Conservation (phyloP, 2,113 vertebrate species). For the Phyllostomus hastatus region DNA sequence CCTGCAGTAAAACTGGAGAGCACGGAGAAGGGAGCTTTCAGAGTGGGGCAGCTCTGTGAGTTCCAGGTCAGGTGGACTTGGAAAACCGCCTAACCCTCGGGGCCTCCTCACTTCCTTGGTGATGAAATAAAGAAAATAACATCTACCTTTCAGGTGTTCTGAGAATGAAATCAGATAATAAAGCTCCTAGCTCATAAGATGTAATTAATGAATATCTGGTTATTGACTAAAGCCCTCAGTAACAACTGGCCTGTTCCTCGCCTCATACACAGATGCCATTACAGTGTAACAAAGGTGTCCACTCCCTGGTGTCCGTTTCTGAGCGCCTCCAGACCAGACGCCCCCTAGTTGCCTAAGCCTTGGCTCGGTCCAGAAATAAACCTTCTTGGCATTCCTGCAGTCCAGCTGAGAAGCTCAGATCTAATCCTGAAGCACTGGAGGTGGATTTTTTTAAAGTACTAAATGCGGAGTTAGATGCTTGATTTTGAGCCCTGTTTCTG, state of each 20-base stretch:
- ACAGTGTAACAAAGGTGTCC: not conserved
- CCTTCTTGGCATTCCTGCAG: not conserved
- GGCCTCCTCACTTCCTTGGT: not conserved
- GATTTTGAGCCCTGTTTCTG: not conserved
- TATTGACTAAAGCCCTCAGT: not conserved
- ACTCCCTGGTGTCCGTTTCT: not conserved
- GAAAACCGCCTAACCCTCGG: not conserved
- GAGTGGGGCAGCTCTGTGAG: not conserved
- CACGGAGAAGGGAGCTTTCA: not conserved
- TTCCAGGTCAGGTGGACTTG: not conserved
- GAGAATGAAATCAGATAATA: not conserved
- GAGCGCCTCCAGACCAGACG: not conserved
- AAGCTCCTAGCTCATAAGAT: not conserved
- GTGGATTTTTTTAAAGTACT: not conserved
- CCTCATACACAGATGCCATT: not conserved
- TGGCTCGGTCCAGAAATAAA: not conserved
- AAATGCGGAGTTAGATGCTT: not conserved
- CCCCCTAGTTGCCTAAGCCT: not conserved
- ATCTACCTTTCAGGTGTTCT: not conserved
- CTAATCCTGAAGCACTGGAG: not conserved
- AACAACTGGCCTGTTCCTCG: not conserved
- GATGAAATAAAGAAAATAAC: not conserved
- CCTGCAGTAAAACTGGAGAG: not conserved
- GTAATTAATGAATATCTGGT: not conserved
- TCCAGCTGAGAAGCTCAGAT: not conserved